Percentiles rank a stretch among this genome's conserved stretches.
phyloP scores from a whole-genome alignment of 2,113 vertebrate genomes.

The Ptilorrhoa leucosticta region DNA sequence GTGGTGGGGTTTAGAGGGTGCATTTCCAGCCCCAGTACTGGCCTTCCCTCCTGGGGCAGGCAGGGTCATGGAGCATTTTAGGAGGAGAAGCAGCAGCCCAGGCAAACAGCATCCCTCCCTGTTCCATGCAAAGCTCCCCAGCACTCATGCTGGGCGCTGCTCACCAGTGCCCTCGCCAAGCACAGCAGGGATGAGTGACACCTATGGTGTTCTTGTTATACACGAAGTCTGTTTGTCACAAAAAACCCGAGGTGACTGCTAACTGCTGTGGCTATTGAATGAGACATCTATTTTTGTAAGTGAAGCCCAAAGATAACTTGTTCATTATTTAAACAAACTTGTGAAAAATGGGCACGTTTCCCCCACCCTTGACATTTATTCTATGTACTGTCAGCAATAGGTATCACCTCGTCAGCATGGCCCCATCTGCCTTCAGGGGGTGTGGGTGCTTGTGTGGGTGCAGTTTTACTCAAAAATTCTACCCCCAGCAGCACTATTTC shows the following conservation, averaged over 20 bases:
- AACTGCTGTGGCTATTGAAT: neutral
- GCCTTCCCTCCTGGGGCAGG: neutral
- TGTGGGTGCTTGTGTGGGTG: neutral
- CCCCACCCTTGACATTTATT: neutral
- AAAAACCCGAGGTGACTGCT: neutral
- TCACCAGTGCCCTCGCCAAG: neutral
- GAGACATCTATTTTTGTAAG: neutral
- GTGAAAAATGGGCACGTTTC: neutral
- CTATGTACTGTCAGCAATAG: neutral
- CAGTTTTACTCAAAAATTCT: conserved; percentile 26
- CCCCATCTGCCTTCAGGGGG: neutral
- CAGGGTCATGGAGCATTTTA: neutral
- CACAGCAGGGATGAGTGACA: neutral
- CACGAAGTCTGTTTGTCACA: neutral
- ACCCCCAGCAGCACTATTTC: neutral
- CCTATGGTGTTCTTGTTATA: neutral
- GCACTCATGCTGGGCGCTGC: neutral
- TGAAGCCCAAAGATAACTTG: neutral
- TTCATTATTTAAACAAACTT: conserved; percentile 43
- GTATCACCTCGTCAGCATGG: neutral
- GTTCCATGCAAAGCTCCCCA: neutral
- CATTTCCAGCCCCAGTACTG: neutral
- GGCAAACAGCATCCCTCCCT: neutral
- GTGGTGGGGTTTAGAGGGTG: neutral
- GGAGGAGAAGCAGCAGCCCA: neutral